These are phyloP conservation scores for Galaxea fascicularis DNA, from an alignment of 92 coral and sea anemone species.

Conservation along the genomic window DNA sequence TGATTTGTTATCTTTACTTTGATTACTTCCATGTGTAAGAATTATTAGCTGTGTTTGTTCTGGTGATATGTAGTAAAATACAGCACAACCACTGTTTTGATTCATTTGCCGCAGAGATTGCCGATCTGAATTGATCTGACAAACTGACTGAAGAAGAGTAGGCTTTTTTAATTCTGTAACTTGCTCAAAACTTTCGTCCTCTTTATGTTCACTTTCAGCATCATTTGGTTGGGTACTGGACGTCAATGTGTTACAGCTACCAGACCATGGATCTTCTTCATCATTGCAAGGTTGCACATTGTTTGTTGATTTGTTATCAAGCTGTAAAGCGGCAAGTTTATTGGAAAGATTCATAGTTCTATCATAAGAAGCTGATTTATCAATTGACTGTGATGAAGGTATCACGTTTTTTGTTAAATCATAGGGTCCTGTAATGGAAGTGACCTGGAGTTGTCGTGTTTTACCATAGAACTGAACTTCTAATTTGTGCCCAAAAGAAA, in stretches of 20 bases:
- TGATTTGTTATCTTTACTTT: neutral
- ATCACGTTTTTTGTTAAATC: neutral
- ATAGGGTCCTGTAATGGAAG: slow-evolving; percentile 20
- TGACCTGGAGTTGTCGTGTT: slow-evolving; percentile 73
- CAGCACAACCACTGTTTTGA: slow-evolving; percentile 1
- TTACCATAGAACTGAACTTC: slow-evolving; percentile 89
- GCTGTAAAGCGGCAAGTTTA: slow-evolving; percentile 1
- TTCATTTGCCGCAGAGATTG: neutral
- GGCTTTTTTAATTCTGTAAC: neutral
- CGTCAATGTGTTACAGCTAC: neutral
- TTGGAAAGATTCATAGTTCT: neutral
- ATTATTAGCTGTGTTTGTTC: slow-evolving; percentile 76
- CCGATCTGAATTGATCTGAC: neutral
- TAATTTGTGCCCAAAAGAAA: slow-evolving; percentile 61
- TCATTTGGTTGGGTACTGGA: neutral
- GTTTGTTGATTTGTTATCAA: neutral
- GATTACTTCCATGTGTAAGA: slow-evolving; percentile 46
- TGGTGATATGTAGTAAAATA: slow-evolving; percentile 78
- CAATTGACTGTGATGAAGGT: neutral
- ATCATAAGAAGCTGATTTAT: neutral
- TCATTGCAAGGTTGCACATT: neutral
- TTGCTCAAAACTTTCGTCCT: neutral
- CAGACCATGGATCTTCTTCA: neutral
- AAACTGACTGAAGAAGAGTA: neutral
- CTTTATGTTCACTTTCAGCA: neutral